Percentiles rank a stretch among this genome's conserved stretches.
phyloP scores from a whole-genome alignment of 2,888 invertebrate genomes.

The Ennomos fuscantarius region DNA sequence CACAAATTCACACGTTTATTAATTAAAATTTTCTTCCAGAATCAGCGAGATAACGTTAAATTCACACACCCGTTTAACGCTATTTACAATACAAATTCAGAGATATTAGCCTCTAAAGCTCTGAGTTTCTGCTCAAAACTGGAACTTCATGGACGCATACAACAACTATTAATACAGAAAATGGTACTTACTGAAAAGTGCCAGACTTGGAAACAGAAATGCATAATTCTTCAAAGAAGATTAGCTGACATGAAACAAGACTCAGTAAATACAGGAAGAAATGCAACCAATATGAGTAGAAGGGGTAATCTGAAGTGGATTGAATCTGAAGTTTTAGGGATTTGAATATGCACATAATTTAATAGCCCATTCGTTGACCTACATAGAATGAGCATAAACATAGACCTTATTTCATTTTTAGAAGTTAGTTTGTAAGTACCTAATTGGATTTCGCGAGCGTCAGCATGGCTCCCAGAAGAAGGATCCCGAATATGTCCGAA shows the following conservation, averaged over 20 bases:
- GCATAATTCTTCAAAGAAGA: constrained; percentile 25
- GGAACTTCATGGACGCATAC: constrained; percentile 33
- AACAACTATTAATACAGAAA: constrained; percentile 38
- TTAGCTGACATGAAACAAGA: constrained; percentile 19
- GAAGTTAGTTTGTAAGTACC: too few relatives aligned
- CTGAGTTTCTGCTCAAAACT: constrained; percentile 25
- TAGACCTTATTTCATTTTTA: too few relatives aligned
- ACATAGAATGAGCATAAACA: too few relatives aligned
- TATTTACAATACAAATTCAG: constrained; percentile 24
- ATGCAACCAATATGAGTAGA: neutral
- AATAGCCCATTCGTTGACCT: too few relatives aligned
- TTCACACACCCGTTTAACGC: neutral
- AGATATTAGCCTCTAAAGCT: constrained; percentile 14
- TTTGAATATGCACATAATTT: constrained; percentile 3
- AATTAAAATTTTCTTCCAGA: constrained; percentile 14
- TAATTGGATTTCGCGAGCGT: too few relatives aligned
- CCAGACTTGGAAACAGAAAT: constrained; percentile 29
- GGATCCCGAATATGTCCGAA: too few relatives aligned
- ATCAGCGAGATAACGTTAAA: constrained; percentile 4
- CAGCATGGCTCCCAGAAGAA: too few relatives aligned
- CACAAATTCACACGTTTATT: neutral
- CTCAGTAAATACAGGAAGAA: neutral
- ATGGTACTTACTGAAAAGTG: constrained; percentile 32
- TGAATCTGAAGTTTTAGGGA: constrained; percentile 24
- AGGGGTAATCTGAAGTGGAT: constrained; percentile 18